A percentile compares a stretch with the other conserved stretches of the same genome.
These are phyloP conservation scores for Andrena haemorrhoa DNA, from an alignment of 2,888 invertebrate genomes.

Conservation along the genomic window DNA sequence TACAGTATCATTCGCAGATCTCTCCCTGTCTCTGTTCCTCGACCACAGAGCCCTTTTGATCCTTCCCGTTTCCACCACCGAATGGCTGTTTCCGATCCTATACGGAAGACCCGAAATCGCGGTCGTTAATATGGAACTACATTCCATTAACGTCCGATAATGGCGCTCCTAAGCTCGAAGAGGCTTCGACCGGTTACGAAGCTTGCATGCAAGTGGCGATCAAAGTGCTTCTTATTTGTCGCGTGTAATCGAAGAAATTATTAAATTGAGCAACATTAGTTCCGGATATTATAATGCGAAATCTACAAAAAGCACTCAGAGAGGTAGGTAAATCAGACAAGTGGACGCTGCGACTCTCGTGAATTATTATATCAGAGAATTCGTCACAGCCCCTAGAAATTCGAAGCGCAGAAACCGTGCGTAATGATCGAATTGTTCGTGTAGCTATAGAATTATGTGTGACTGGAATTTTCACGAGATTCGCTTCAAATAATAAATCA, in stretches of 20 bases:
- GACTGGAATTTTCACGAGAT: background rate
- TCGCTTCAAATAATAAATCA: background rate
- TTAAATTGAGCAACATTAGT: background rate
- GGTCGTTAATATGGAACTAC: constrained; percentile 75
- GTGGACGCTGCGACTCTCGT: background rate
- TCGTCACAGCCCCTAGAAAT: background rate
- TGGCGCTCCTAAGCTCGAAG: constrained; percentile 68
- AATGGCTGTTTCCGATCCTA: constrained; percentile 67
- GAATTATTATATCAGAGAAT: background rate
- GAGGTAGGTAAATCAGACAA: too few species aligned
- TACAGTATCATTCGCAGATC: constrained; percentile 80
- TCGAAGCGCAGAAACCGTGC: too few species aligned
- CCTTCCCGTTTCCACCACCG: constrained; percentile 55
- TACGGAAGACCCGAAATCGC: constrained; percentile 72
- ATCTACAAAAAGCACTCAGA: background rate
- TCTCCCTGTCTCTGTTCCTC: constrained; percentile 50
- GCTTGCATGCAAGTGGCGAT: constrained; percentile 17
- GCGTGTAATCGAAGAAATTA: background rate
- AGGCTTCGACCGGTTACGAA: constrained; percentile 41
- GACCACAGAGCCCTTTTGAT: constrained; percentile 5
- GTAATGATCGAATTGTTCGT: background rate
- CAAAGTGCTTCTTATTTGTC: constrained; percentile 29
- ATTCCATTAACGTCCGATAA: constrained; percentile 76
- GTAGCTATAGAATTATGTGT: background rate
- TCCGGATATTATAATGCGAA: background rate